A percentile compares a stretch with the other conserved stretches of the same genome.
These are phyloP conservation scores for Cyrtonyx montezumae DNA, from an alignment of 2,113 vertebrate genomes.

Conservation along the genomic window DNA sequence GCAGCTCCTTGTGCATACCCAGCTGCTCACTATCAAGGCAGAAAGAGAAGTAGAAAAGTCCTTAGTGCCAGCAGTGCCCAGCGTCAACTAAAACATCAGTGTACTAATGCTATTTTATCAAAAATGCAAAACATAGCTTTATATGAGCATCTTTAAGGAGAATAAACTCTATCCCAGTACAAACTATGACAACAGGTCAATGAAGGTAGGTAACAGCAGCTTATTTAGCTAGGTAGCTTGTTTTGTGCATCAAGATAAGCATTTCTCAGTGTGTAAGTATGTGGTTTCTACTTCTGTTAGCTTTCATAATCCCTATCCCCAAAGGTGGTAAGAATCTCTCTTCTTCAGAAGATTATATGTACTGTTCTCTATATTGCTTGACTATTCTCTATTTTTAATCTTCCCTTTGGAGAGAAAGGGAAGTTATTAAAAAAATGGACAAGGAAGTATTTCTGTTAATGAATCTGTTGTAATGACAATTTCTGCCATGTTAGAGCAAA, in stretches of 20 bases:
- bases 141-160: not conserved
- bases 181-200: not conserved
- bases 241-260: not conserved
- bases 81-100: not conserved
- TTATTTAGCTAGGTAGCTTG: not conserved
- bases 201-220: not conserved
- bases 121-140: not conserved
- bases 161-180: not conserved
- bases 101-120: not conserved
- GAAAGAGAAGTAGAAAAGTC: not conserved
- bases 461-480: not conserved
- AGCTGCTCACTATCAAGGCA: not conserved
- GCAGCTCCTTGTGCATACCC: not conserved
- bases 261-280: not conserved
- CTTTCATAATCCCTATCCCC: not conserved
- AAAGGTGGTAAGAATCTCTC: not conserved
- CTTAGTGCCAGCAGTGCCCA: not conserved
- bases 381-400: not conserved
- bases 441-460: not conserved
- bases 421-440: not conserved
- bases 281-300: not conserved
- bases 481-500: not conserved
- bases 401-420: not conserved
- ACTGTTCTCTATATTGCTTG: not conserved
- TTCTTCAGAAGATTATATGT: not conserved